Conservation (phyloP, 2,113 vertebrate species). For the Festucalex cinctus region DNA sequence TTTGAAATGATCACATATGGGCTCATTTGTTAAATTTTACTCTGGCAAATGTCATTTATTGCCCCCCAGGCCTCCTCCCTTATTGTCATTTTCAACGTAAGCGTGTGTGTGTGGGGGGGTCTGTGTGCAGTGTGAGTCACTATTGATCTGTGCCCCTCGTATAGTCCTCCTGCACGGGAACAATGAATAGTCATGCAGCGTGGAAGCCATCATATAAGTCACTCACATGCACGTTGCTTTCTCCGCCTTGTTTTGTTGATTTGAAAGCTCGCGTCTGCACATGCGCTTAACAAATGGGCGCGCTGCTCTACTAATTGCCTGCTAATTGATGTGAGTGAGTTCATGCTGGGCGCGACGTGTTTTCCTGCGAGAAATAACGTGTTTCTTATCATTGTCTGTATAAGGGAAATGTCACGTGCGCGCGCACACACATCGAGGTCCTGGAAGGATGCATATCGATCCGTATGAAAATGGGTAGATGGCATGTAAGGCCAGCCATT, state of each 20-base stretch:
- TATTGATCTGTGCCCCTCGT: conserved; percentile 87
- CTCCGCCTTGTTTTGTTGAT: not conserved
- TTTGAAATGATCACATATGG: conserved; percentile 23
- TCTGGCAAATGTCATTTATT: conserved; percentile 46
- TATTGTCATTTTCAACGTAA: conserved; percentile 53
- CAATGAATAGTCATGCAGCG: conserved; percentile 85
- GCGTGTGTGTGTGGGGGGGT: conserved; percentile 47
- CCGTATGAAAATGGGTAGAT: conserved; percentile 79
- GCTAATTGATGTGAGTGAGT: not conserved
- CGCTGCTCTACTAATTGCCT: not conserved
- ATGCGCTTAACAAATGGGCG: not conserved
- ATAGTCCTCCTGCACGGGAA: conserved; percentile 82
- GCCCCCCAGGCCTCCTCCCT: conserved; percentile 31
- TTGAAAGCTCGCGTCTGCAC: not conserved
- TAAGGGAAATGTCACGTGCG: not conserved
- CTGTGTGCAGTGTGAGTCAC: conserved; percentile 61
- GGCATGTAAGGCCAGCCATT: conserved; percentile 54
- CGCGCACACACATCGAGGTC: conserved; percentile 58
- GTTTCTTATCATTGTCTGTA: not conserved
- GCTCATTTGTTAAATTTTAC: conserved; percentile 52
- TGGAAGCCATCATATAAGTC: conserved; percentile 78
- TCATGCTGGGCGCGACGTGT: not conserved
- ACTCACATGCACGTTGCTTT: conserved; percentile 64
- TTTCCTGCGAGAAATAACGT: not conserved
- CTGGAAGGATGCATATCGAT: conserved; percentile 75